Evolutionary conservation across 2,888 invertebrate species (phyloP), one percentile per base, ranked within the genome.

Genomic region (Physocephala rufipes): DNA sequence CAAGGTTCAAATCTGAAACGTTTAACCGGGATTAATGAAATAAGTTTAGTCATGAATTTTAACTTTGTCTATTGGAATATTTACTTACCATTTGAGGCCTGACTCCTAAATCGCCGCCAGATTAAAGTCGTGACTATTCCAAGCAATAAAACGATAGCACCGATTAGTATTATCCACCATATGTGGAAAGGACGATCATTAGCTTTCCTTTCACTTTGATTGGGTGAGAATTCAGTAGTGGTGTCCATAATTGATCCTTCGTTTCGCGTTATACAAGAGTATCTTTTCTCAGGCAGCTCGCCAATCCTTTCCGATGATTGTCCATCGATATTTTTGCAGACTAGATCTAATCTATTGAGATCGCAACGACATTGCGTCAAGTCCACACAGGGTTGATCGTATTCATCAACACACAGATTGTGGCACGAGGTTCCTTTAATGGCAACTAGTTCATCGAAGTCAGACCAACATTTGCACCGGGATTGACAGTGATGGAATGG

Each of bases 381-480:
- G 45, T 78, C 68, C 26, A 81, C 26, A 63, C 83, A 82, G 0
- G 82, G 77, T 5, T 76, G 30, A 36, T 82, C 81, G 36, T 58
- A 63, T 0, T 49, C 73, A 71, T 82, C 79, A 7, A 36, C 47
- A 62, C 83, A 82, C 1, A 77, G 26, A 15, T 75, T 71, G 0
- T 30, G 28, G 21, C 82, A 82, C 21, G 78, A 72, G 12, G 71
- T 61, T 3, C 53, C 28, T 16, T 15, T 74, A 5, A 47, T 30
- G 2, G 3, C 24, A 1, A 72, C 74, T 49, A 71, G 49, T 15
- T 73, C 77, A 49, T 75, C 73, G 16, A 51, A 61, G 16, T 76
- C 71, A 1, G 45, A 67, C 80, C 80, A 81, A 61, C 80, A 80
- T 16, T 30, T 61, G 59, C 80, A 81, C 24, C n/a, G 61, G 2